A percentile compares a stretch with the other conserved stretches of the same genome.
phyloP scores from a whole-genome alignment of 53 echinoderm and acorn worm species.

The Henricia sp. region DNA sequence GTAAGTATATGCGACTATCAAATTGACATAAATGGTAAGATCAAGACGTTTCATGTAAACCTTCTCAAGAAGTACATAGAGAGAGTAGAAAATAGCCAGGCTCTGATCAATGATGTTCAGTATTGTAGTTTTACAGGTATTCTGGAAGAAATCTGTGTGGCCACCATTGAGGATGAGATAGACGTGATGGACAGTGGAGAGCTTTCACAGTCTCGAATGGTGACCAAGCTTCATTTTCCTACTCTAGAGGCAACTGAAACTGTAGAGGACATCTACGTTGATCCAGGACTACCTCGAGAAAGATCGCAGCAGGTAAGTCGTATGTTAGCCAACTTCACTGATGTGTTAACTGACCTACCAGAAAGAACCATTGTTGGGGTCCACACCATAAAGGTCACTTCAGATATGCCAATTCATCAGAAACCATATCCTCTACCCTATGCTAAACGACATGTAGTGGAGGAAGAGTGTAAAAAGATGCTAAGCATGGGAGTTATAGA shows the following conservation, averaged over 20 bases:
- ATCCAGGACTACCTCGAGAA: background rate
- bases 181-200: background rate
- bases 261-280: background rate
- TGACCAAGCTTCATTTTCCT: background rate
- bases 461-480: slow-evolving; percentile 25
- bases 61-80: slow-evolving; percentile 36
- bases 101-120: background rate
- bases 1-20: slow-evolving; percentile 25
- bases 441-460: slow-evolving; percentile 15
- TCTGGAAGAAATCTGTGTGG: background rate
- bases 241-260: background rate
- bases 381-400: slow-evolving; percentile 29
- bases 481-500: slow-evolving; percentile 30
- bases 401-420: background rate
- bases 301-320: background rate
- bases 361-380: slow-evolving; percentile 19
- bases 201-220: background rate
- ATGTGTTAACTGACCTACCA: slow-evolving; percentile 52
- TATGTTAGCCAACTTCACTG: slow-evolving; percentile 4
- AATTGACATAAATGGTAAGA: slow-evolving; percentile 33
- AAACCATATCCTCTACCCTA: slow-evolving; percentile 50
- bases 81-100: background rate
- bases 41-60: slow-evolving; percentile 50
- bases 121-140: background rate
- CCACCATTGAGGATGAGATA: background rate